phyloP scores from a whole-genome alignment of 2,113 vertebrate genomes.

The Hydrolagus affinis region DNA sequence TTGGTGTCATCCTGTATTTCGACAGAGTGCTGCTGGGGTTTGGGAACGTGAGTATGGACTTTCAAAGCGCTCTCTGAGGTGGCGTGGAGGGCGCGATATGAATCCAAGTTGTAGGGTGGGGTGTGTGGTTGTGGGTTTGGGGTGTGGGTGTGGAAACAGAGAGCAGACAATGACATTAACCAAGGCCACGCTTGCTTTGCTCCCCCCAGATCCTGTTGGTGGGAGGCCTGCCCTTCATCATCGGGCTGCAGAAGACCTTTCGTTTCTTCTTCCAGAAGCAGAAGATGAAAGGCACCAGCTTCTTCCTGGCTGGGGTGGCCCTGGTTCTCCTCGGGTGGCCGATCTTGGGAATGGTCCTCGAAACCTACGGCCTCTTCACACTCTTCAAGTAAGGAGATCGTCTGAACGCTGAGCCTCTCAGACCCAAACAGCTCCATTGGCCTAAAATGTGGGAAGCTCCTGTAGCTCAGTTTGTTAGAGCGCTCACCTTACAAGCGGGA shows the following conservation, averaged over 20 bases:
- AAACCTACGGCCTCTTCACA: constrained; percentile 71
- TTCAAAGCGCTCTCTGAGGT: no score
- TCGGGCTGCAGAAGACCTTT: constrained; percentile 64
- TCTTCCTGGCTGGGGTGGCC: constrained; percentile 72
- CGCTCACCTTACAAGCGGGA: no score
- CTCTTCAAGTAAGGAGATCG: constrained; percentile 65
- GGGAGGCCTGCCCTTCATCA: constrained; percentile 67
- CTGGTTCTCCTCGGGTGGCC: constrained; percentile 77
- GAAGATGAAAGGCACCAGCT: constrained; percentile 70
- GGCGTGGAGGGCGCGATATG: no score
- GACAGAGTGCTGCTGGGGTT: constrained; percentile 81
- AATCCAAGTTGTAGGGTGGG: no score
- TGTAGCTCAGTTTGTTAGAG: no score
- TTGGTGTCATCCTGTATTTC: constrained; percentile 82
- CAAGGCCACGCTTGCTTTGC: background rate
- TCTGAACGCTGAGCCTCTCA: background rate
- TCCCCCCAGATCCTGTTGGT: constrained; percentile 70
- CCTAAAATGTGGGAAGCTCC: no score
- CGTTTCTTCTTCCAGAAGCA: constrained; percentile 78
- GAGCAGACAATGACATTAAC: no score
- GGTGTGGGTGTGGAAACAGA: no score
- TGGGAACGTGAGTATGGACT: constrained; percentile 74
- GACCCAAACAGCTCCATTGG: no score
- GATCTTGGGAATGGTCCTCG: constrained; percentile 70
- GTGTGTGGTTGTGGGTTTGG: no score